A percentile compares a stretch with the other conserved stretches of the same genome.
Evolutionary conservation across 2,797 vertebrate genomes (phyloP).

Genomic region (Acanthurus leucopareius): DNA sequence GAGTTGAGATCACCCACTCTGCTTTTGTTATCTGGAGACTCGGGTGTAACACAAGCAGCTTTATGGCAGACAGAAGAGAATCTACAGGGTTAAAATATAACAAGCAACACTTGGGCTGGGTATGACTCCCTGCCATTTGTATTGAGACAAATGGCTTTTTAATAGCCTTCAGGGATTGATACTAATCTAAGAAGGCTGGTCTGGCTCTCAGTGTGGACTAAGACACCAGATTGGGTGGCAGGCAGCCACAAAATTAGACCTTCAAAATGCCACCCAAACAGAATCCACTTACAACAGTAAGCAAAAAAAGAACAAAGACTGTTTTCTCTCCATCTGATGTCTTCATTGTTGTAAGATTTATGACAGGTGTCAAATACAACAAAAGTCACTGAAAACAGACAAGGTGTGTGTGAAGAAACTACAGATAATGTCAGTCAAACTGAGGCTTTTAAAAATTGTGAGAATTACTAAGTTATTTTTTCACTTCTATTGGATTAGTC

Average conservation of each 20-base stretch:
- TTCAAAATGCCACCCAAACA: slow-evolving; percentile 41
- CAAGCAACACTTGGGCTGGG: slow-evolving; percentile 72
- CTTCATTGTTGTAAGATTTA: background rate
- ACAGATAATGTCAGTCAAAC: background rate
- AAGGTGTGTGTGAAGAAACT: background rate
- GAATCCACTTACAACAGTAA: background rate
- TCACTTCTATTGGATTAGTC: background rate
- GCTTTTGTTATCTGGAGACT: slow-evolving; percentile 11
- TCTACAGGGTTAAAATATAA: slow-evolving; percentile 78
- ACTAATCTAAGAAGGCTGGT: slow-evolving; percentile 77
- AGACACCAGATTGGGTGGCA: slow-evolving; percentile 66
- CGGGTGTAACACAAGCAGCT: slow-evolving; percentile 42
- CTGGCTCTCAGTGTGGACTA: slow-evolving; percentile 66
- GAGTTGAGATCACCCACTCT: background rate
- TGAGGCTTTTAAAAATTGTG: background rate
- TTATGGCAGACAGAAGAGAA: slow-evolving; percentile 39
- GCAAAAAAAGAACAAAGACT: slow-evolving; percentile 6
- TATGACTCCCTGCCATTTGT: slow-evolving; percentile 77
- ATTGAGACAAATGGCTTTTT: slow-evolving; percentile 83
- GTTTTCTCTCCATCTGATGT: slow-evolving; percentile 2
- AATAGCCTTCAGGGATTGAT: slow-evolving; percentile 82
- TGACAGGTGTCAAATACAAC: background rate
- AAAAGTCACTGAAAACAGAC: background rate
- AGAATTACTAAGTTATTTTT: background rate
- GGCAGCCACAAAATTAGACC: slow-evolving; percentile 39